Conservation (phyloP, 2,113 vertebrate species). For the Bubo scandiacus region DNA sequence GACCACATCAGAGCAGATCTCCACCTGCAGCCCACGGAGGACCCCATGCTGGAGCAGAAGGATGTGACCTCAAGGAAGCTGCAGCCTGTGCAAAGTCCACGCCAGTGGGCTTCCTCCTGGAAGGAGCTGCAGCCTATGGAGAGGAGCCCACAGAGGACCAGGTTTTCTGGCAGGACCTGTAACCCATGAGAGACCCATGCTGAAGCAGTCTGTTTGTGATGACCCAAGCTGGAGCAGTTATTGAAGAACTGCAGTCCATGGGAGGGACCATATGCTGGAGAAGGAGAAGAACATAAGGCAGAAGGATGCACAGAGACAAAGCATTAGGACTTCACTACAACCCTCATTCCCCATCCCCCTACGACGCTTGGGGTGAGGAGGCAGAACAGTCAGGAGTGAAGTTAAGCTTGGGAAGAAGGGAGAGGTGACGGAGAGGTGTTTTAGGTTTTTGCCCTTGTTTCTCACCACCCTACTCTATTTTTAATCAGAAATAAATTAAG, state of each 20-base stretch:
- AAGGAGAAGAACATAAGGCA: background rate
- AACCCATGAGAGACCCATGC: background rate
- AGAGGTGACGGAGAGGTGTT: background rate
- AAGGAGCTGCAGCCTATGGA: background rate
- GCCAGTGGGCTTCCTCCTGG: background rate
- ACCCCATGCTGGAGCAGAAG: fast-evolving
- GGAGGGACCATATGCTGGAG: fast-evolving
- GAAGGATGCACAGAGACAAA: background rate
- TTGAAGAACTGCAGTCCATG: background rate
- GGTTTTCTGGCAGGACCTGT: background rate
- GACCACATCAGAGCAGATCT: background rate
- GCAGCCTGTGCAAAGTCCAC: fast-evolving
- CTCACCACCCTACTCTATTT: background rate
- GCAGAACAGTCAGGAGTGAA: background rate
- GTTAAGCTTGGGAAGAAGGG: background rate
- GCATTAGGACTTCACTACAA: background rate
- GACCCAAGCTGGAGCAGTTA: background rate
- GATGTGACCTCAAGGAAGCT: background rate
- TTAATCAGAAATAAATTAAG: background rate
- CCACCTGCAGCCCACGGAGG: background rate
- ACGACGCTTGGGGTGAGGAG: fast-evolving
- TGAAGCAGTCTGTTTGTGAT: background rate
- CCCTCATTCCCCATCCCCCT: background rate
- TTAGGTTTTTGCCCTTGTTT: background rate
- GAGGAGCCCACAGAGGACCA: fast-evolving